A percentile compares a stretch with the other conserved stretches of the same genome.
Evolutionary conservation across 1,140 invertebrate species (phyloP).

Genomic region (Forficula auricularia): DNA sequence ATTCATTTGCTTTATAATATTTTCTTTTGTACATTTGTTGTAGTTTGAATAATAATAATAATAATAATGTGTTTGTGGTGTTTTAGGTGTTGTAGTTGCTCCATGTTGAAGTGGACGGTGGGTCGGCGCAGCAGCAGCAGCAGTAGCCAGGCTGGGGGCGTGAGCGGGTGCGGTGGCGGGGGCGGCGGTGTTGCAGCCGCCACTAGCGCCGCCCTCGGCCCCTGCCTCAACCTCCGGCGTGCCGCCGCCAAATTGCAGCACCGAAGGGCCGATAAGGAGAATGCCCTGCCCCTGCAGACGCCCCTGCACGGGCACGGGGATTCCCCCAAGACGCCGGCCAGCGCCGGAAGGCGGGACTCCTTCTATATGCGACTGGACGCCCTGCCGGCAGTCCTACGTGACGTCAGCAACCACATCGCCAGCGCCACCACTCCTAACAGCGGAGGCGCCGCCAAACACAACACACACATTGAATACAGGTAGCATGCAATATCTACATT

Average conservation of each 20-base stretch:
- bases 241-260: slow-evolving; percentile 6
- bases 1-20: no score
- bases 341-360: slow-evolving; percentile 12
- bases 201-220: slow-evolving; percentile 1
- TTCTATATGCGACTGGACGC: slow-evolving; percentile 19
- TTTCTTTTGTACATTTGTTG: no score
- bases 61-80: no score
- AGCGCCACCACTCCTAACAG: not conserved
- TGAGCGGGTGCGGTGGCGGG: not conserved
- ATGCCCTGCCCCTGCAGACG: slow-evolving; percentile 6
- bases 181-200: not conserved
- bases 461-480: not conserved
- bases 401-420: slow-evolving; percentile 16
- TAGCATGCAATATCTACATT: no score
- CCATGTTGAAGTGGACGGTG: slow-evolving; percentile 13
- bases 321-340: not conserved
- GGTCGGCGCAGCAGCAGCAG: not conserved
- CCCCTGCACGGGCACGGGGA: no score
- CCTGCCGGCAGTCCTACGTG: slow-evolving; percentile 16
- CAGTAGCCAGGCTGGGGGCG: no score
- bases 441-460: not conserved
- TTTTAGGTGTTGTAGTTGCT: not conserved
- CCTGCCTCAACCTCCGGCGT: slow-evolving; percentile 12
- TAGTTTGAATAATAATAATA: no score
- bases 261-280: not conserved